Base-by-base conservation (phyloP, 1,140 invertebrate genomes). In the Olivierus martensii region DNA sequence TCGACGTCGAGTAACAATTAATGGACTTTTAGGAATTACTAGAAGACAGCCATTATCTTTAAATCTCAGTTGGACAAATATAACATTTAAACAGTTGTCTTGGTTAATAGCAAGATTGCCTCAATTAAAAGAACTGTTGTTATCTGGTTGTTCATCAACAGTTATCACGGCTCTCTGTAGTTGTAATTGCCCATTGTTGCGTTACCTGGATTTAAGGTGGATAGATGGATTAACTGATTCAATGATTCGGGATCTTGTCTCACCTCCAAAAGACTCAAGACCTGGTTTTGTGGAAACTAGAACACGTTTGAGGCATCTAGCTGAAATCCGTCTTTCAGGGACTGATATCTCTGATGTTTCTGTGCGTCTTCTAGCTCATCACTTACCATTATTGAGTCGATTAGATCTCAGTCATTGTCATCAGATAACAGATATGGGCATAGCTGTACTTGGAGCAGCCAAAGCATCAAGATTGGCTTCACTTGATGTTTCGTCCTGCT, bases 331-430 rank as follows among this genome's bases (percentile, higher is more conserved):
- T 37, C 68, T 94, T 2, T 80, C 84, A 36, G 89, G 89, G 22
- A 89, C 87, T 3, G 86, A 92, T 59, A 80, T 95, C 37, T 85
- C 87, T 0, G 90, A 95, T 52, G 79, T 87, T n/a, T 81, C 88
- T 0, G 74, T 94, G 60, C 75, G 84, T 14, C 79, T 86, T 51
- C 78, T 90, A 3, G 78, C 79, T 1, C 81, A 88, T 67, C 81
- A 87, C 61, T 62, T 91, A 45, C 79, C 81, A 0, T 73, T 77
- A 59, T 65, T 94, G 42, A 73, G 77, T 19, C 76, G 77, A 44
- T 68, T 94, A 44, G 84, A 90, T 70, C 70, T 92, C 11, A 88
- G 84, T 14, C 84, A 82, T 34, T 92, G 88, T 67, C 79, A 81
- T 37, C 75, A 84, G n/a, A 75, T 94, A 10, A 87, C 86, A 0